Percentiles rank a stretch among this genome's conserved stretches.
Evolutionary conservation across 2,113 vertebrate genomes (phyloP).

Genomic region (Carlito syrichta): DNA sequence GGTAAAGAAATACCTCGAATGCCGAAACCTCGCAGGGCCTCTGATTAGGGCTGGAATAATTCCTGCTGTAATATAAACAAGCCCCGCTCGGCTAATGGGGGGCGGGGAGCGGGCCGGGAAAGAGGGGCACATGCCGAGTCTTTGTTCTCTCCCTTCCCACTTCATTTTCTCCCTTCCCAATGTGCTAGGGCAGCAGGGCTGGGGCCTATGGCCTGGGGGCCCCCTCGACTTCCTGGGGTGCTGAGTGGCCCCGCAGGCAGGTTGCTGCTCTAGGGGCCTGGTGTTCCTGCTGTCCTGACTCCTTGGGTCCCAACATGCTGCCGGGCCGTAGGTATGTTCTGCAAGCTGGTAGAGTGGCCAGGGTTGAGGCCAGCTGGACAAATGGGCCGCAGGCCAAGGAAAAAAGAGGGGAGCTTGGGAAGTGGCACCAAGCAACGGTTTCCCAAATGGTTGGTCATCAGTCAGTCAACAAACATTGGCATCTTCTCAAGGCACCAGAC

Average conservation of each 20-base stretch:
- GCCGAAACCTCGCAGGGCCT: slow-evolving; percentile 68
- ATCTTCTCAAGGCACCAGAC: not conserved
- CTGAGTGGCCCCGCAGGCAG: not conserved
- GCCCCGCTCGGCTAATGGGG: slow-evolving; percentile 69
- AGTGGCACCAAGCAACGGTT: not conserved
- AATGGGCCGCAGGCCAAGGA: not conserved
- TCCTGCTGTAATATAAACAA: slow-evolving; percentile 66
- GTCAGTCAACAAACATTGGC: not conserved
- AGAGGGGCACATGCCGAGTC: slow-evolving; percentile 29
- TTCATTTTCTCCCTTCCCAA: slow-evolving; percentile 46
- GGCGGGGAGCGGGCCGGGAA: slow-evolving; percentile 41
- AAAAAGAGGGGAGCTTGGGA: not conserved
- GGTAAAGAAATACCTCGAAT: slow-evolving; percentile 69
- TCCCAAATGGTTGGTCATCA: not conserved
- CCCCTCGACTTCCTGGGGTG: not conserved
- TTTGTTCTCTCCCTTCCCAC: slow-evolving; percentile 52
- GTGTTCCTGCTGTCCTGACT: not conserved
- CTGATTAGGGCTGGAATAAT: slow-evolving; percentile 74
- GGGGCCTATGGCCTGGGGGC: not conserved
- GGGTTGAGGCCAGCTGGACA: not conserved
- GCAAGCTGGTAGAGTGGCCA: no score
- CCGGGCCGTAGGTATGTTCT: not conserved
- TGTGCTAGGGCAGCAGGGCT: not conserved
- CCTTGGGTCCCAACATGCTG: not conserved
- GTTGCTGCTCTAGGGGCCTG: not conserved